Evolutionary conservation across 2,113 vertebrate species (phyloP), one percentile per base, ranked within the genome.

Genomic region (Eclectus roratus): DNA sequence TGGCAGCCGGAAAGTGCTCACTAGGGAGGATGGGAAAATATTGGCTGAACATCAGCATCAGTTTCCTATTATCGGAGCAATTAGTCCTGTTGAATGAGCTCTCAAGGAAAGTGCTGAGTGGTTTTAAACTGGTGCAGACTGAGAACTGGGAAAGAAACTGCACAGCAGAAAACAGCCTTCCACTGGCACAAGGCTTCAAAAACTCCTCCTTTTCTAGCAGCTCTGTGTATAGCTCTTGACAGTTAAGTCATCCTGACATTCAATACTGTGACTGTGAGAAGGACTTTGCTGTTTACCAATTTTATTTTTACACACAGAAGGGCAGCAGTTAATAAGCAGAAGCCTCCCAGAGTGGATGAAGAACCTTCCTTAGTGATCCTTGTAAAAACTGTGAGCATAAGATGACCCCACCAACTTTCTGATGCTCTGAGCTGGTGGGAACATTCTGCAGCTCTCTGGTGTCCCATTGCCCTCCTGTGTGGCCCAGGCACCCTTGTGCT

Each of bases 21-120:
- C 88, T 61, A 68, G 85, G 80, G 92, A 95, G 69, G 72, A 79
- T 11, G 68, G 72, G 37, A 69, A 93, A 91, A 84, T 83, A 89
- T 79, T 96, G 95, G 93, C 94, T 96, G 90, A 94, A 84, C 77
- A 94, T 92, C 92, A 92, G 60, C 85, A 92, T 91, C 93, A 87
- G 80, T 72, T 92, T 91, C 77, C 73, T 87, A 78, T 89, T 92
- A 92, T 89, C 73, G 6, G 4, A 96, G 80, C 91, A 95, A 95
- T 96, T 96, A 97, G 93, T 49, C 83, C 83, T 76, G 85, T 86
- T 81, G 88, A 95, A 95, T 52, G 91, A 95, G 83, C 80, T 79
- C 88, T 95, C 83, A 77, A 33, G 73, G 44, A 92, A 95, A 87
- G 52, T 46, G 77, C 72, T 84, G 83, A 82, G 56, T 85, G 80